Percentiles rank a stretch among this genome's conserved stretches.
Evolutionary conservation across 2,797 vertebrate genomes (phyloP).

Genomic region (Chaunax sp.): DNA sequence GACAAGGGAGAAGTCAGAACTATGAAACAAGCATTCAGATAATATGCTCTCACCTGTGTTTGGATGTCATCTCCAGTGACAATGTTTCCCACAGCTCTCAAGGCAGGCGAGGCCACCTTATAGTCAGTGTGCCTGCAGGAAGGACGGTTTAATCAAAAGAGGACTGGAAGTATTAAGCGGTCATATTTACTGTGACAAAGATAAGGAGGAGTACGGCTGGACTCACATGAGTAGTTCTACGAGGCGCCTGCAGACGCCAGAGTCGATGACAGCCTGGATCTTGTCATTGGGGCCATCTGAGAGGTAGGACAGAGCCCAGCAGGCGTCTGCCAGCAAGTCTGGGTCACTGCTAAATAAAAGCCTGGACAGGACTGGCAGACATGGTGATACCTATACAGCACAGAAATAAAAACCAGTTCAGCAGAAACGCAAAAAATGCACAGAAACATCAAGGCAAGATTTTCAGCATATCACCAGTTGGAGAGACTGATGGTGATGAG

Average conservation of each 20-base stretch:
- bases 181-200: neutral
- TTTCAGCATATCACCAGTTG: no score
- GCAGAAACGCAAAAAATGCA: neutral
- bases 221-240: constrained; percentile 98
- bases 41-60: constrained; percentile 88
- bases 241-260: constrained; percentile 95
- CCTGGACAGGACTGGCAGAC: constrained; percentile 95
- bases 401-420: constrained; percentile 1
- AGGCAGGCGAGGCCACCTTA: constrained; percentile 96
- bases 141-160: neutral
- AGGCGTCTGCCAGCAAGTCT: constrained; percentile 96
- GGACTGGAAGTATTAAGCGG: neutral
- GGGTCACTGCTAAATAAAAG: constrained; percentile 97
- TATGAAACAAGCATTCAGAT: neutral
- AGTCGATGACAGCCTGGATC: constrained; percentile 98
- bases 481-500: no score
- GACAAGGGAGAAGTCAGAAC: neutral
- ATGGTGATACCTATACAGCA: constrained; percentile 90
- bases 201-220: neutral
- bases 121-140: constrained; percentile 94
- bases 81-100: constrained; percentile 97
- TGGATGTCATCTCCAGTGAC: constrained; percentile 99
- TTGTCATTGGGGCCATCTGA: constrained; percentile 99
- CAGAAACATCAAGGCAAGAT: neutral
- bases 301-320: constrained; percentile 98